Percentiles rank a stretch among this genome's conserved stretches.
These are phyloP conservation scores for Chouioia cunea DNA, from an alignment of 2,888 invertebrate genomes.

Conservation along the genomic window DNA sequence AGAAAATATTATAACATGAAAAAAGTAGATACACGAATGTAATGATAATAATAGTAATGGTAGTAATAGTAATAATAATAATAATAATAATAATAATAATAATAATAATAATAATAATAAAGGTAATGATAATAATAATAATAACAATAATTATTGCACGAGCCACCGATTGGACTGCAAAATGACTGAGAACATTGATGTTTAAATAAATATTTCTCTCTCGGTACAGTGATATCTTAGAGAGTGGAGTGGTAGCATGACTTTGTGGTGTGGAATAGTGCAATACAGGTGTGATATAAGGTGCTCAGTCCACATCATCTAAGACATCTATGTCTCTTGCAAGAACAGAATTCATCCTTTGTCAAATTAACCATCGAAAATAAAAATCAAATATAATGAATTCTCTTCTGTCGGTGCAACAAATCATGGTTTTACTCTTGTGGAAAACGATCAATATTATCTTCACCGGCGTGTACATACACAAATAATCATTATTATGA, in stretches of 20 bases:
- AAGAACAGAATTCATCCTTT: conserved; percentile 37
- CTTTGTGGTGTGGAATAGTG: conserved; percentile 61
- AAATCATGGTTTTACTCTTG: conserved; percentile 36
- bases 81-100: too few relatives aligned
- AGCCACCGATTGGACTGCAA: conserved; percentile 46
- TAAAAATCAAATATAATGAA: not conserved
- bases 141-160: conserved; percentile 26
- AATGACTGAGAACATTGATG: conserved; percentile 13
- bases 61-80: not conserved
- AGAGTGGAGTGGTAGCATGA: conserved; percentile 57
- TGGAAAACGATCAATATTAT: conserved; percentile 22
- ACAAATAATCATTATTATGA: too few relatives aligned
- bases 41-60: too few relatives aligned
- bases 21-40: too few relatives aligned
- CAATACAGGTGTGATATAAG: conserved; percentile 61
- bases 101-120: not conserved
- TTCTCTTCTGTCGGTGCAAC: conserved; percentile 34
- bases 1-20: too few relatives aligned
- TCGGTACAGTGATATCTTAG: conserved; percentile 50
- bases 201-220: conserved; percentile 9
- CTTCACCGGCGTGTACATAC: too few relatives aligned
- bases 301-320: conserved; percentile 65
- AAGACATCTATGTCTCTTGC: conserved; percentile 62
- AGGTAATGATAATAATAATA: too few relatives aligned
- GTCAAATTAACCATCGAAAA: not conserved